phyloP scores from a whole-genome alignment of 2,888 invertebrate species.

The Eudasyphora cyanicolor region DNA sequence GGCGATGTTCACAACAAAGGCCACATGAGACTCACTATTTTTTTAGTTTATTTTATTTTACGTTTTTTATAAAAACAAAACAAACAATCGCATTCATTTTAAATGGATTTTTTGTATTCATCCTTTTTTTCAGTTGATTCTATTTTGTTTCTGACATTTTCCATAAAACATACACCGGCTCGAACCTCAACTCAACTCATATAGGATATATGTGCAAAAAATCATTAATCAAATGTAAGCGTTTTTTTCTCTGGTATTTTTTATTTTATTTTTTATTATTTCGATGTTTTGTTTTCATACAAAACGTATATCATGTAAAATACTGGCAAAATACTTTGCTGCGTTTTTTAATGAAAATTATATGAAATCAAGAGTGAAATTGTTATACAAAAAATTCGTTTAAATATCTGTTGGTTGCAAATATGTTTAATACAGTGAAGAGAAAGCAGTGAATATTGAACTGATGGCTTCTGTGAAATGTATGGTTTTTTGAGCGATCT shows the following conservation, averaged over 20 bases:
- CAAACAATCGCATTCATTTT: background rate
- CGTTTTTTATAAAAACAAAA: background rate
- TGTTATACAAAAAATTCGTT: background rate
- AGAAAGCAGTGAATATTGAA: background rate
- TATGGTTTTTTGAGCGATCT: too few relatives aligned
- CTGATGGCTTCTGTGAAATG: too few relatives aligned
- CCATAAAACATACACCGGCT: background rate
- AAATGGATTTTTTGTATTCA: slow-evolving; percentile 15
- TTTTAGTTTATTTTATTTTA: background rate
- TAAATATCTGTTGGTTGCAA: background rate
- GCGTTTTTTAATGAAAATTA: background rate
- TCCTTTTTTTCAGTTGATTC: background rate
- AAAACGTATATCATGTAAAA: background rate
- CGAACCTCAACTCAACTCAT: background rate
- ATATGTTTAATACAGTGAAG: background rate
- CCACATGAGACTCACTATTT: slow-evolving; percentile 43
- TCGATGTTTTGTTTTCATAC: background rate
- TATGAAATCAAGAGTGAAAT: slow-evolving; percentile 25
- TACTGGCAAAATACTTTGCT: background rate
- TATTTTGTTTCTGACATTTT: slow-evolving; percentile 24
- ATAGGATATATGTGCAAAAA: slow-evolving; percentile 13
- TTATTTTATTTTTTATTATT: background rate
- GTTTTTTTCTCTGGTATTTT: slow-evolving; percentile 1
- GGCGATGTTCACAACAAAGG: slow-evolving; percentile 44
- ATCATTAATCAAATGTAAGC: slow-evolving; percentile 55